A percentile compares a stretch with the other conserved stretches of the same genome.
These are phyloP conservation scores for Gryon sp. DNA, from an alignment of 1,140 invertebrate genomes.

Conservation along the genomic window DNA sequence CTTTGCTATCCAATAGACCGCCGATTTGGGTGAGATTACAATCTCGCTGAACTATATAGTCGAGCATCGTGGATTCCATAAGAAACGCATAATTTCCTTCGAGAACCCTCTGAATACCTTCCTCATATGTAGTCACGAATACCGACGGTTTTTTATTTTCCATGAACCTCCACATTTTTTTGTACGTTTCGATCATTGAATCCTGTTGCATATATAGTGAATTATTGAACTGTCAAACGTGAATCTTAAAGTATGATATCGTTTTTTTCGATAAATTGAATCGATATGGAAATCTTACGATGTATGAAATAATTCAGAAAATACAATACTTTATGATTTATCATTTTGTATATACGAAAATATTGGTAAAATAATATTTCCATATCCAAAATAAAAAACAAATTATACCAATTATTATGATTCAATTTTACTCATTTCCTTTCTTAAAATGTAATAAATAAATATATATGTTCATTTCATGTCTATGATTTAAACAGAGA, in stretches of 20 bases:
- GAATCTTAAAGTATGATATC: too few species aligned
- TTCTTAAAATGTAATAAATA: too few species aligned
- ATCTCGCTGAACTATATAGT: slow-evolving; percentile 92
- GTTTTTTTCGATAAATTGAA: too few species aligned
- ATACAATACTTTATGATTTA: neutral
- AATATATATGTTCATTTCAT: too few species aligned
- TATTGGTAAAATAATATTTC: too few species aligned
- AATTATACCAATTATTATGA: too few species aligned
- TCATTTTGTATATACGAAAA: too few species aligned
- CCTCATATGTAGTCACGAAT: slow-evolving; percentile 86
- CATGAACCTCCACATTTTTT: slow-evolving; percentile 94
- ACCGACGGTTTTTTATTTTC: slow-evolving; percentile 86
- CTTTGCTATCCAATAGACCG: slow-evolving; percentile 92
- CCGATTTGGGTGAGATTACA: slow-evolving; percentile 97
- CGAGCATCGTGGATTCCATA: slow-evolving; percentile 96
- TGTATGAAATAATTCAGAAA: neutral
- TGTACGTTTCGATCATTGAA: slow-evolving; percentile 90
- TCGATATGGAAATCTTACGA: neutral
- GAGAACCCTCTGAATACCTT: slow-evolving; percentile 89
- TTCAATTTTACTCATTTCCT: too few species aligned
- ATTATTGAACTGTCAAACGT: slow-evolving; percentile 7
- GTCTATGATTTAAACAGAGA: neutral
- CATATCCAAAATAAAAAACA: too few species aligned
- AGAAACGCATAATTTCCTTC: slow-evolving; percentile 93
- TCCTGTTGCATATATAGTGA: slow-evolving; percentile 78